A percentile compares a stretch with the other conserved stretches of the same genome.
Evolutionary conservation across 2,113 vertebrate genomes (phyloP).

Genomic region (Microcebus lehilahytsara): DNA sequence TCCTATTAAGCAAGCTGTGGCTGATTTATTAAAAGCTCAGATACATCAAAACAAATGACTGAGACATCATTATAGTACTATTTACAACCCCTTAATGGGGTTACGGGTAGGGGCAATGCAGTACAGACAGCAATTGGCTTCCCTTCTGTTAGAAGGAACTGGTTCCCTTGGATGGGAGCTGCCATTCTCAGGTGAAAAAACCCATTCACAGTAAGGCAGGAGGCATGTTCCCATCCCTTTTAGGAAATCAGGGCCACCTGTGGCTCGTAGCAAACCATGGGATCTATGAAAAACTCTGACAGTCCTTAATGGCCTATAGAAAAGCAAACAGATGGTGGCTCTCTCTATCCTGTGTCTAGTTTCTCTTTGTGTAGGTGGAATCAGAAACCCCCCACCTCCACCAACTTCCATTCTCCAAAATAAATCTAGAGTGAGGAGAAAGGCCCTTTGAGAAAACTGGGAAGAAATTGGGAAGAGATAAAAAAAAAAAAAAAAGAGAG

Average conservation of each 20-base stretch:
- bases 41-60: slow-evolving; percentile 89
- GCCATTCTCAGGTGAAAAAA: slow-evolving; percentile 28
- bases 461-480: neutral
- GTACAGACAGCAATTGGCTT: slow-evolving; percentile 75
- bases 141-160: slow-evolving; percentile 71
- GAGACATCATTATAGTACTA: slow-evolving; percentile 87
- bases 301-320: neutral
- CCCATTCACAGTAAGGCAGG: neutral
- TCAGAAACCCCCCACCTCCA: neutral
- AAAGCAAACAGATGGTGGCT: neutral
- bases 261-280: neutral
- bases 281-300: neutral
- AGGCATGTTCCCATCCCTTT: neutral
- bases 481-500: neutral
- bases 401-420: neutral
- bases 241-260: neutral
- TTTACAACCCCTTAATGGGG: slow-evolving; percentile 87
- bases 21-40: slow-evolving; percentile 87
- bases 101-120: slow-evolving; percentile 81
- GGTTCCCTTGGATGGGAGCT: neutral
- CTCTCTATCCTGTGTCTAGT: neutral
- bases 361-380: neutral
- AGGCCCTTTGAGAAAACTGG: neutral
- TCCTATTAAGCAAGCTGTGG: slow-evolving; percentile 87
- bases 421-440: neutral